A percentile compares a stretch with the other conserved stretches of the same genome.
Evolutionary conservation across 2,888 invertebrate species (phyloP).

Genomic region (Cantharis nigra): DNA sequence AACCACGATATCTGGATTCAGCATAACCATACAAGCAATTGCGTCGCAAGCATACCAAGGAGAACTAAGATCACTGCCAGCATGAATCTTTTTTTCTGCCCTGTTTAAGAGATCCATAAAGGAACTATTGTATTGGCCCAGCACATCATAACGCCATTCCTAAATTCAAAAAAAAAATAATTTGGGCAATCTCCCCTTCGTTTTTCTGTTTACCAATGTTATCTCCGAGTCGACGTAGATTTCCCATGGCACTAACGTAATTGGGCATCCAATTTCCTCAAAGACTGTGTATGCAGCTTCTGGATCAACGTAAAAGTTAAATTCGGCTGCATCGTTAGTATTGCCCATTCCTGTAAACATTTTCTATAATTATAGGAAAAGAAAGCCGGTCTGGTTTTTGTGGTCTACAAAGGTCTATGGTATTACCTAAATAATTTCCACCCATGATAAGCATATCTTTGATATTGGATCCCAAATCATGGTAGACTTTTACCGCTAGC

Average conservation of each 20-base stretch:
- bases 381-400: too few relatives aligned
- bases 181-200: not conserved
- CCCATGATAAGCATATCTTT: conserved; percentile 78
- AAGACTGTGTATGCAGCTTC: conserved; percentile 76
- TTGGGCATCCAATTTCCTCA: conserved; percentile 60
- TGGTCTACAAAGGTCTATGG: too few relatives aligned
- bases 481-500: conserved; percentile 70
- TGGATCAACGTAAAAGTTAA: conserved; percentile 77
- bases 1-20: conserved; percentile 49
- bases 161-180: conserved; percentile 36
- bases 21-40: conserved; percentile 56
- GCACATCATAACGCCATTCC: conserved; percentile 59
- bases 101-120: conserved; percentile 58
- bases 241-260: conserved; percentile 74
- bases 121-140: conserved; percentile 54
- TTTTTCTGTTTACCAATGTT: conserved; percentile 37
- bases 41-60: conserved; percentile 59
- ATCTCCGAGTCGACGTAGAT: conserved; percentile 55
- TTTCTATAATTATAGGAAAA: not conserved
- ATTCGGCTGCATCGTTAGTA: conserved; percentile 68
- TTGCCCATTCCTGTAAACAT: conserved; percentile 62
- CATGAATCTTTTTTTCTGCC: conserved; percentile 53
- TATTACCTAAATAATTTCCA: conserved; percentile 71
- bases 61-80: not conserved
- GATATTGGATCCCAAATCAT: conserved; percentile 65